These are phyloP conservation scores for Folsomia manolachei DNA, from an alignment of 2,888 invertebrate species.

Conservation along the genomic window DNA sequence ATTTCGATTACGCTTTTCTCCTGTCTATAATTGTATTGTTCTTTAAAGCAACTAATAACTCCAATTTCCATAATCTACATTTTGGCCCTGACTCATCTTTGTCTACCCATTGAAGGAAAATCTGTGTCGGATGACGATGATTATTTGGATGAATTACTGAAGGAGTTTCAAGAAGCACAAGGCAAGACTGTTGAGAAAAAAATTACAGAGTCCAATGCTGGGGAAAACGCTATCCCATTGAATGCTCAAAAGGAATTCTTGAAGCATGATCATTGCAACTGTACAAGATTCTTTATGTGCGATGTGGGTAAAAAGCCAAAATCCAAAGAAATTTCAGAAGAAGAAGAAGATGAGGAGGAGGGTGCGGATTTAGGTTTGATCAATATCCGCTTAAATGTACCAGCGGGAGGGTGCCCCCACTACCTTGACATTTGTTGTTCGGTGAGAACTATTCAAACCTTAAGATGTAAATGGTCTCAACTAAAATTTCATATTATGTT, in stretches of 20 bases:
- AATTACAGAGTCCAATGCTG: not conserved
- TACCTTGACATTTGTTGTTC: constrained; percentile 27
- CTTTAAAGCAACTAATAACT: too few species aligned
- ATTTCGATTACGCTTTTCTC: too few species aligned
- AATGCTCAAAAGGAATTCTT: constrained; percentile 12
- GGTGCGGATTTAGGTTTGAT: constrained; percentile 10
- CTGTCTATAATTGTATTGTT: too few species aligned
- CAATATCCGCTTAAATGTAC: constrained; percentile 6
- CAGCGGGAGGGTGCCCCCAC: constrained; percentile 13
- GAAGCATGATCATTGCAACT: constrained; percentile 21
- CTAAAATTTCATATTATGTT: not conserved
- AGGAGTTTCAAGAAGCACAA: constrained; percentile 1
- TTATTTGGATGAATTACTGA: constrained; percentile 5
- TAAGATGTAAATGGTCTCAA: not conserved
- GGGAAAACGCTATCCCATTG: not conserved
- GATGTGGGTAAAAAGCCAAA: constrained; percentile 19
- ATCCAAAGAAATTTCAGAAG: constrained; percentile 4
- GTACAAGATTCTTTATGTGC: constrained; percentile 30
- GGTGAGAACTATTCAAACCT: constrained; percentile 1
- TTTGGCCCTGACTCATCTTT: too few species aligned
- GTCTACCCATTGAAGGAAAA: not conserved
- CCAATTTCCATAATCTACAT: too few species aligned
- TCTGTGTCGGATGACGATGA: not conserved
- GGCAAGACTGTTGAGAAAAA: not conserved
- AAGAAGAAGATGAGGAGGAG: constrained; percentile 12